Evolutionary conservation across 2,888 invertebrate species (phyloP).

Genomic region (Ametastegia equiseti): DNA sequence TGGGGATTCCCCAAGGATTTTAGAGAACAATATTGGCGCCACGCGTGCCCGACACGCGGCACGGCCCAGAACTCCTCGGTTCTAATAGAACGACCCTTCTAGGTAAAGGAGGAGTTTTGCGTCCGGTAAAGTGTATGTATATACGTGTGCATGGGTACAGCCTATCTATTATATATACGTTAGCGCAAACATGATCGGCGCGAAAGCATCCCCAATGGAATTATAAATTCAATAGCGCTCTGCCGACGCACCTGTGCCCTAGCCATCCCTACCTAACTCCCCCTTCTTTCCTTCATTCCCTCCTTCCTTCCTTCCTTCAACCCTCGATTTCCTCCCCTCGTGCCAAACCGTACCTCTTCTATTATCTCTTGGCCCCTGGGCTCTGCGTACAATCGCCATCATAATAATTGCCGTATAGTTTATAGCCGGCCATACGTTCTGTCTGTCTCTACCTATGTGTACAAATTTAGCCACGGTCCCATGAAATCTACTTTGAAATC

Average conservation of each 20-base stretch:
- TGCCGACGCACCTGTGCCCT: conserved; percentile 68
- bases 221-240: conserved; percentile 68
- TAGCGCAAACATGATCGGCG: conserved; percentile 58
- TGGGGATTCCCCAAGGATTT: conserved; percentile 20
- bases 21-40: conserved; percentile 29
- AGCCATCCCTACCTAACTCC: conserved; percentile 38
- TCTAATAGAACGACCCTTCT: not conserved
- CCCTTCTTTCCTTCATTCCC: too few species aligned
- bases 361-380: conserved; percentile 48
- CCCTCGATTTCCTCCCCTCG: conserved; percentile 38
- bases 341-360: conserved; percentile 49
- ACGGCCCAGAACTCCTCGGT: not conserved
- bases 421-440: not conserved
- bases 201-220: conserved; percentile 64
- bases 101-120: not conserved
- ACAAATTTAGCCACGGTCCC: conserved; percentile 54
- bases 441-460: conserved; percentile 48
- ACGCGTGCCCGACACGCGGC: conserved; percentile 43
- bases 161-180: conserved; percentile 47
- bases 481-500: too few species aligned
- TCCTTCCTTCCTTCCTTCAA: conserved; percentile 34
- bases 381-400: conserved; percentile 57
- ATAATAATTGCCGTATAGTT: conserved; percentile 62
- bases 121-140: not conserved
- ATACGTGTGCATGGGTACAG: not conserved